Conservation (phyloP, 1,140 invertebrate genomes). For the Leptoteleia sp. region DNA sequence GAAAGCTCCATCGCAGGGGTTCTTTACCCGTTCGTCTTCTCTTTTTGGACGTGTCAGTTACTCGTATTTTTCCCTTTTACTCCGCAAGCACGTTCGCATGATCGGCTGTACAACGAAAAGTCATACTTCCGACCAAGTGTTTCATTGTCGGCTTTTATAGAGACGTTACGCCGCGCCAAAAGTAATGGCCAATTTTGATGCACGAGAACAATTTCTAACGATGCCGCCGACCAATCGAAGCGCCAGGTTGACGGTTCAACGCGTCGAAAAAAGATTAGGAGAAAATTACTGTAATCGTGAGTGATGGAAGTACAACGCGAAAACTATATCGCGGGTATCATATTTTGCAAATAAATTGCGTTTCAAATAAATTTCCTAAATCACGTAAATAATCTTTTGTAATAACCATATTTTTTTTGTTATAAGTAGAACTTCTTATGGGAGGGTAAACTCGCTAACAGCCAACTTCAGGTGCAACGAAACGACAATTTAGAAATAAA, state of each 20-base stretch:
- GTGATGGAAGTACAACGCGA: too few relatives aligned
- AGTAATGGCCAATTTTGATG: conserved; percentile 40
- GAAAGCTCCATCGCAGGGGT: conserved; percentile 36
- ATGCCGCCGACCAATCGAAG: conserved; percentile 5
- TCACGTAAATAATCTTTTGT: too few relatives aligned
- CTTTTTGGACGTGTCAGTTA: conserved; percentile 28
- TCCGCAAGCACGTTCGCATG: conserved; percentile 56
- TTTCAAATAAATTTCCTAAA: too few relatives aligned
- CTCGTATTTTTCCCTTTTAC: conserved; percentile 51
- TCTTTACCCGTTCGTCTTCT: conserved; percentile 32
- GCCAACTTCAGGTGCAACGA: too few relatives aligned
- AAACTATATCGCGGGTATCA: too few relatives aligned
- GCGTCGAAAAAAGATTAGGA: background rate
- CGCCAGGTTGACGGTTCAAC: conserved; percentile 7
- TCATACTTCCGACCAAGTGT: conserved; percentile 42
- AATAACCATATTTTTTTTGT: too few relatives aligned
- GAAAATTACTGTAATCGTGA: background rate
- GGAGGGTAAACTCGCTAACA: too few relatives aligned
- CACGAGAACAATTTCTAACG: conserved; percentile 11
- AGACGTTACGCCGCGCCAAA: conserved; percentile 36
- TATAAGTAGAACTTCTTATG: too few relatives aligned
- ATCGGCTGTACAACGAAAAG: conserved; percentile 56
- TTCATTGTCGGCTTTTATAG: conserved; percentile 55
- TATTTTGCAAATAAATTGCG: too few relatives aligned
- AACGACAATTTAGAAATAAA: too few relatives aligned